A percentile compares a stretch with the other conserved stretches of the same genome.
phyloP scores from a whole-genome alignment of 2,888 invertebrate species.

The Chrysolina haemoptera region DNA sequence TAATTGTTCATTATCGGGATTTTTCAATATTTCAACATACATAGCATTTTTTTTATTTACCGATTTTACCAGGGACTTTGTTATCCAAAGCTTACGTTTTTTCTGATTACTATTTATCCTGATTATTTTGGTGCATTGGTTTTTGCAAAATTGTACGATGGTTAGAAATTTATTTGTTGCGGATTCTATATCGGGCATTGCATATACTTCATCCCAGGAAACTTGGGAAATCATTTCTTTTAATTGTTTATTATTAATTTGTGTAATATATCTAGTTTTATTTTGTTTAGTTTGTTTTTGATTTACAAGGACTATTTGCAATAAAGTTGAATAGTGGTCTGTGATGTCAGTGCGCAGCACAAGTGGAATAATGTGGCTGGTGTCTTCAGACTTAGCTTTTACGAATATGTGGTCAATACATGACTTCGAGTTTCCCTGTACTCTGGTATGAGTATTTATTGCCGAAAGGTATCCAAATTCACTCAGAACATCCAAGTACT shows the following conservation, averaged over 20 bases:
- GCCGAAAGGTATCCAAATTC: conserved; percentile 23
- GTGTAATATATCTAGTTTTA: neutral
- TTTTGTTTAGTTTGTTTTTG: neutral
- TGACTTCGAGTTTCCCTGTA: conserved; percentile 18
- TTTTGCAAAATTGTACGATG: neutral
- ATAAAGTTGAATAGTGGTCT: conserved; percentile 5
- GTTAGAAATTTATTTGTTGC: neutral
- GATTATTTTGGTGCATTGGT: neutral
- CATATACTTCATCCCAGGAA: neutral
- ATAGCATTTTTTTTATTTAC: neutral
- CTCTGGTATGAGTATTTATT: conserved; percentile 21
- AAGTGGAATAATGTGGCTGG: neutral
- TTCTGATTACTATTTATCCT: neutral
- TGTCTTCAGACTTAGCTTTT: conserved; percentile 18
- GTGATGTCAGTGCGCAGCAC: conserved; percentile 9
- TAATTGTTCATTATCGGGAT: conserved; percentile 21
- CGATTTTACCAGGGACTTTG: neutral
- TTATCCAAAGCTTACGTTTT: neutral
- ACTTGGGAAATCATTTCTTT: neutral
- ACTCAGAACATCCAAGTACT: conserved; percentile 2
- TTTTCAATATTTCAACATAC: neutral
- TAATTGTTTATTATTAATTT: neutral
- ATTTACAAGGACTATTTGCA: conserved; percentile 1
- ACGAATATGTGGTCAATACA: conserved; percentile 14
- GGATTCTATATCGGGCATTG: neutral